phyloP scores from a whole-genome alignment of 2,113 vertebrate species.

The Archocentrus centrarchus region DNA sequence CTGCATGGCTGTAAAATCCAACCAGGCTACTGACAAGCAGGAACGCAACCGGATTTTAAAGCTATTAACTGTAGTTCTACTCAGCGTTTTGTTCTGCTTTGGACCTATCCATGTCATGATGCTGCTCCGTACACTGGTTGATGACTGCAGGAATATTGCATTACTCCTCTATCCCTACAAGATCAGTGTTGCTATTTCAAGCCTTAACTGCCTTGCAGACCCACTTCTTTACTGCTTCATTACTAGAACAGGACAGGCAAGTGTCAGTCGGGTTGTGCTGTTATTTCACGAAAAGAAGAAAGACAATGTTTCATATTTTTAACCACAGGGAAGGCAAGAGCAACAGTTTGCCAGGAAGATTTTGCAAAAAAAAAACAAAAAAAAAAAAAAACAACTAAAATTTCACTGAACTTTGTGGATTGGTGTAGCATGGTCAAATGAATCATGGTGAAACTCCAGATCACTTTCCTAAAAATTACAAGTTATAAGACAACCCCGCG shows the following conservation, averaged over 20 bases:
- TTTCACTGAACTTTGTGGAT: neutral
- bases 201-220: slow-evolving; percentile 87
- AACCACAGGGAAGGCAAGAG: neutral
- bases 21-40: slow-evolving; percentile 81
- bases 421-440: neutral
- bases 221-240: slow-evolving; percentile 92
- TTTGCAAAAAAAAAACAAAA: neutral
- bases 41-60: slow-evolving; percentile 84
- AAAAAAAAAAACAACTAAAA: neutral
- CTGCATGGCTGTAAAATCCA: slow-evolving; percentile 80
- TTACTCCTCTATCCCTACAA: slow-evolving; percentile 80
- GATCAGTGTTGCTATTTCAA: slow-evolving; percentile 82
- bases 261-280: slow-evolving; percentile 79
- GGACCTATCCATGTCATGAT: slow-evolving; percentile 86
- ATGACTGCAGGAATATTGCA: slow-evolving; percentile 39
- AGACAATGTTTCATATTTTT: neutral
- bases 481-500: neutral
- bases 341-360: neutral
- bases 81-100: slow-evolving; percentile 86
- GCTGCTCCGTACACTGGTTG: slow-evolving; percentile 79
- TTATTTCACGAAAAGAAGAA: slow-evolving; percentile 65
- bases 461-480: neutral
- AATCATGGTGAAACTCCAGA: neutral
- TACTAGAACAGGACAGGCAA: slow-evolving; percentile 82
- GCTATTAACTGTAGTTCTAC: slow-evolving; percentile 80